Evolutionary conservation across 2,113 vertebrate species (phyloP), one percentile per base, ranked within the genome.

Genomic region (Callionymus lyra): DNA sequence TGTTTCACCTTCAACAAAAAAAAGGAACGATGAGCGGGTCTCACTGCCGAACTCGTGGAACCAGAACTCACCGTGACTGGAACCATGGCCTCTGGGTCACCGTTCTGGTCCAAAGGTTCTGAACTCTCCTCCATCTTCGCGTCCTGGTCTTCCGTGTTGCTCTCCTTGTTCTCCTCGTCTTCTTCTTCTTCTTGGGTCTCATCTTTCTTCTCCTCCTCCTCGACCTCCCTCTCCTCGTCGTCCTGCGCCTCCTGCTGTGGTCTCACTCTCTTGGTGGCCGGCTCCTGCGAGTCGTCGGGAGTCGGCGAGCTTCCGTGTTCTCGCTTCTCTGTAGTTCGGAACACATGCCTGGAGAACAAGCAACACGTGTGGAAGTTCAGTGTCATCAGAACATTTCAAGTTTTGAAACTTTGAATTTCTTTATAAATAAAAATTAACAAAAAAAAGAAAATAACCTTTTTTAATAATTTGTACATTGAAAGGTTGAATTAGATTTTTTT

Each of bases 211-310:
- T 43, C 46, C 27, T 66, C 49, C 11, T 65, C 47, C 2, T 21
- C 10, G 15, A 11, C 4, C 21, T 32, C 77, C 41, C 66, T 71
- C 34, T 44, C 77, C 1, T 39, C 16, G 8, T 55, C 31, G 6
- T 39, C 17, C 12, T 41, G 16, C 31, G 31, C 43, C 31, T 66
- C 49, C 12, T 65, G 40, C 1, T 15, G 38, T 74, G 45, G 70
- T 68, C 38, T 40, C 80, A 19, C 0, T 40, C 64, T 87, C 70
- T 87, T 87, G 38, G 66, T 18, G 0, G 74, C 74, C 2, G 84
- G 84, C 19, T 84, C 82, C 1, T 80, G 78, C 0, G 59, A 34
- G 1, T 63, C 47, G 27, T 45, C 63, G 17, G 51, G 54, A 34
- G 52, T 13, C 37, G 78, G 13, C 0, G 55, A 41, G 34, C 43